These are phyloP conservation scores for Pandemis corylana DNA, from an alignment of 2,888 invertebrate species.

Conservation along the genomic window DNA sequence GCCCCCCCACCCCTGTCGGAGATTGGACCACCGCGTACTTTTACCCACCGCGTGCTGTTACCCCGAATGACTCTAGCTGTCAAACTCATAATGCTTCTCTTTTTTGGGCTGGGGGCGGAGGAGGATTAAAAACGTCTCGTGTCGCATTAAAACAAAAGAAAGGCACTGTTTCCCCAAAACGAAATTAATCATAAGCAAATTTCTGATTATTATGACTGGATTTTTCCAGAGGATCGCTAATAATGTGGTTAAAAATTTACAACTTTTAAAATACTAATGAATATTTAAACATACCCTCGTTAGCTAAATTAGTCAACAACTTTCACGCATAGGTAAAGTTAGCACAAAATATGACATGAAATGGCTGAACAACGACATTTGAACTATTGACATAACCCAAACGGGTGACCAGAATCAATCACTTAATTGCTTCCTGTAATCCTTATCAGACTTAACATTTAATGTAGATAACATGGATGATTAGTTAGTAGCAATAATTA, in stretches of 20 bases:
- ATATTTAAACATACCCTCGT: neutral
- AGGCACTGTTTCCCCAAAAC: too few relatives aligned
- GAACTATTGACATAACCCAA: neutral
- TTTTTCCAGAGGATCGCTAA: neutral
- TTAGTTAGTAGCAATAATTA: neutral
- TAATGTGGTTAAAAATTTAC: neutral
- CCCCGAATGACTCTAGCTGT: too few relatives aligned
- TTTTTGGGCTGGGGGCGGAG: too few relatives aligned
- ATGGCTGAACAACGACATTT: neutral
- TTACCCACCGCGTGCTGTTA: too few relatives aligned
- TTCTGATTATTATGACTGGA: neutral
- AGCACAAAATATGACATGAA: neutral
- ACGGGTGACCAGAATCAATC: neutral
- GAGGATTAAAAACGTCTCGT: too few relatives aligned
- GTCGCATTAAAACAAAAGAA: too few relatives aligned
- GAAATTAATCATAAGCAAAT: too few relatives aligned
- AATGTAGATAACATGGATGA: too few relatives aligned
- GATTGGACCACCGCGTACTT: too few relatives aligned
- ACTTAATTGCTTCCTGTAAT: slow-evolving; percentile 1
- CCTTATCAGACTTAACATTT: neutral
- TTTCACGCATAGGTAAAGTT: slow-evolving; percentile 18
- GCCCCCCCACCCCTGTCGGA: too few relatives aligned
- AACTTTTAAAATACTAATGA: neutral
- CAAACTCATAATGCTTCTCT: too few relatives aligned
- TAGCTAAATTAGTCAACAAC: slow-evolving; percentile 10